Base-by-base conservation (phyloP, 2,888 invertebrate genomes). In the Geophilus truncorum region DNA sequence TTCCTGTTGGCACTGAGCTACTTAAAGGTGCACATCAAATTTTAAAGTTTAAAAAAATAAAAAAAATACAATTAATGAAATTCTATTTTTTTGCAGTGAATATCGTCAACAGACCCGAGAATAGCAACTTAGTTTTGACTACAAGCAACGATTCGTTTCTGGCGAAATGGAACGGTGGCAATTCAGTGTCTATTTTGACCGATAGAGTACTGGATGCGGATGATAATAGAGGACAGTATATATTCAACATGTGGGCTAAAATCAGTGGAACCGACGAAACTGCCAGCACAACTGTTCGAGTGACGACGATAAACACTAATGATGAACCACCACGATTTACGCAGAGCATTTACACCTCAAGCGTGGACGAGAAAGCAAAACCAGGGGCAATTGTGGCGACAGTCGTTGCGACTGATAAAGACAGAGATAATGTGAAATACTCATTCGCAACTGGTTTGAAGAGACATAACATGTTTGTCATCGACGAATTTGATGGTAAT, bases 301-400 rank as follows among this genome's bases (percentile, higher is more conserved):
- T 87, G n/a, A 85, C 84, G 40, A 86, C 87, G 10, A 84, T 84
- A 2, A 87, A 87, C 81, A 86, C 86, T 9, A 87, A 87, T 82
- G 87, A 87, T 82, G 87, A 87, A 83, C 82, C 84, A 0, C 87
- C 87, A 0, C 28, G 70, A 6, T 83, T 83, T 40, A 81, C 81
- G 28, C 83, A 83, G 57, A 78, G 77, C 7, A 83, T 83, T 28
- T 83, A 83, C 78, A 80, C 79, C 6, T 57, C 83, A 10, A 82
- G 81, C 21, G 76, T 83, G 18, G 83, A 83, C 34, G 83, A 83
- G 51, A 82, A 81, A 79, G 83, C 83, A 12, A 82, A 80, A 40
- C 81, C 82, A 1, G 84, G 84, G 7, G 86, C 86, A 21, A 85
- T 86, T 30, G 86, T 87, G 9, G 86, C 86, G 30, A 86, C 86